These are phyloP conservation scores for Synanthedon myopaeformis DNA, from an alignment of 2,888 invertebrate genomes.

Conservation along the genomic window DNA sequence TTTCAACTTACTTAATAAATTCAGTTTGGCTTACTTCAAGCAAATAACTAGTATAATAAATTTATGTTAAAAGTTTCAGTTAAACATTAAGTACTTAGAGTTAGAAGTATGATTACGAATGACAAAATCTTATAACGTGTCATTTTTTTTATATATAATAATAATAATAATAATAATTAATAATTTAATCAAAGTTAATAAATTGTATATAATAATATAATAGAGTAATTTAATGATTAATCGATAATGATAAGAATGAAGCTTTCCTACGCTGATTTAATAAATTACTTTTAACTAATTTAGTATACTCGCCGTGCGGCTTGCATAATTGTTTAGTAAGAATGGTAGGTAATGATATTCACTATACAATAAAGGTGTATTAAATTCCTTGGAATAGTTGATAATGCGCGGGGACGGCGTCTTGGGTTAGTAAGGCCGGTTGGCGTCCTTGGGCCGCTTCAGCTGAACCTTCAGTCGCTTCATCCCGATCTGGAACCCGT, in stretches of 20 bases:
- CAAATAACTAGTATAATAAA: constrained; percentile 71
- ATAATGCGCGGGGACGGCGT: constrained; percentile 70
- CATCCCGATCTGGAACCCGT: constrained; percentile 99
- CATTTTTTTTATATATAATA: constrained; percentile 47
- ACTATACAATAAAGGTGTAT: constrained; percentile 58
- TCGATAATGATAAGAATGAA: constrained; percentile 71
- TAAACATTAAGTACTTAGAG: constrained; percentile 68
- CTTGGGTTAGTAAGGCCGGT: constrained; percentile 93
- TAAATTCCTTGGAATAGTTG: constrained; percentile 64
- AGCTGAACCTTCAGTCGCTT: constrained; percentile 99
- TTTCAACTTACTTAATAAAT: constrained; percentile 71
- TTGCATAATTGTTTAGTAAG: constrained; percentile 52
- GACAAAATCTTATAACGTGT: constrained; percentile 71
- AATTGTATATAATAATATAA: constrained; percentile 72
- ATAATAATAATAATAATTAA: constrained; percentile 68
- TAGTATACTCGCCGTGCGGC: constrained; percentile 72
- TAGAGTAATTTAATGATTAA: constrained; percentile 72
- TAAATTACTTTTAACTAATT: constrained; percentile 76
- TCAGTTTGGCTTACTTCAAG: constrained; percentile 72
- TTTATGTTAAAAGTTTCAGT: constrained; percentile 69
- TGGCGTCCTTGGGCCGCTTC: constrained; percentile 98
- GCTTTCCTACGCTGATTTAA: constrained; percentile 72
- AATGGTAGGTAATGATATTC: constrained; percentile 60
- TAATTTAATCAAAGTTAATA: constrained; percentile 72
- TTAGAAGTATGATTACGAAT: constrained; percentile 71